These are phyloP conservation scores for Perodicticus potto DNA, from an alignment of 2,797 vertebrate genomes.

Conservation along the genomic window DNA sequence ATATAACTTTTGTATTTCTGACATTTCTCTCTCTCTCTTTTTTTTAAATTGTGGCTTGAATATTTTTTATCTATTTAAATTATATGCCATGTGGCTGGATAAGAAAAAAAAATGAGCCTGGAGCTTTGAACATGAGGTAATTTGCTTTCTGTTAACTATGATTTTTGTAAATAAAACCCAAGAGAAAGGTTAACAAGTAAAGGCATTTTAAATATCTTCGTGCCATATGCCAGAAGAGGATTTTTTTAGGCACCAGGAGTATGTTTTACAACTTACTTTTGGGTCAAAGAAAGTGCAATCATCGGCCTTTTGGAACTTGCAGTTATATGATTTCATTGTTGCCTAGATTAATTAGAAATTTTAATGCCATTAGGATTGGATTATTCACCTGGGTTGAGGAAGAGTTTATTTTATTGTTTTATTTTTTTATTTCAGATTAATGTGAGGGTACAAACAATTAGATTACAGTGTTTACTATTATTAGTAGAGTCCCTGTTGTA, in stretches of 20 bases:
- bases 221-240: background rate
- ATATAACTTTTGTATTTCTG: background rate
- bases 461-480: too few species aligned
- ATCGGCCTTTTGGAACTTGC: background rate
- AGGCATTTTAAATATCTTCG: background rate
- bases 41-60: background rate
- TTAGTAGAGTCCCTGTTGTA: too few species aligned
- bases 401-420: background rate
- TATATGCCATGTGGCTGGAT: background rate
- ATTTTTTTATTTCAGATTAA: too few species aligned
- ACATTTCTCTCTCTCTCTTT: background rate
- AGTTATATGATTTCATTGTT: background rate
- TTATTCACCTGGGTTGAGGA: background rate
- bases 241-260: background rate
- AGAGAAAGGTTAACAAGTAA: background rate
- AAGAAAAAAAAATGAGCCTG: background rate
- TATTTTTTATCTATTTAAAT: background rate
- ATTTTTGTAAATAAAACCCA: constrained; percentile 28
- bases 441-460: too few species aligned
- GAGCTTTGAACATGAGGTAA: background rate
- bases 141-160: constrained; percentile 12
- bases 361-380: background rate
- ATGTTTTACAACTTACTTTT: background rate
- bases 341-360: background rate
- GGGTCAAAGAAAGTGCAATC: background rate